Evolutionary conservation across 2,797 vertebrate genomes (phyloP), one percentile per base, ranked within the genome.

Genomic region (Scolopax bukidnonensis): DNA sequence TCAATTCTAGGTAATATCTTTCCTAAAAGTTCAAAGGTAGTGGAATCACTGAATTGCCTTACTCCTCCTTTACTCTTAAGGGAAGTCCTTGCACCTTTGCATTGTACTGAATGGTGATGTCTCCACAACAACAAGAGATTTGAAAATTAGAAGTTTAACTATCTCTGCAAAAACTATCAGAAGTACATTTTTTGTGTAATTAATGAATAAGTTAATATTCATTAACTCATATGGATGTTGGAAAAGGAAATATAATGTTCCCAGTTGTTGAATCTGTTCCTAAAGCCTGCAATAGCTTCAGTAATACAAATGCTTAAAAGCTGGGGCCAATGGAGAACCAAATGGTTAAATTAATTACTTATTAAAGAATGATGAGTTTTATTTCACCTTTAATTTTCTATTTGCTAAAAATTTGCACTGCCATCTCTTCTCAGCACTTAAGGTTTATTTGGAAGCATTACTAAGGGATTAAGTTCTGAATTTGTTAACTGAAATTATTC

Each of bases 401-500:
- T 45, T 43, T 33, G 3, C 6, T 40, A 47, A 59, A 91, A 79
- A 47, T 64, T 59, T 76, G 25, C 47, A 78, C 38, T 69, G 18
- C 16, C 45, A n/a, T 51, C 20, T 76, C 32, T 86, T 88, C 30
- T 91, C 57, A 85, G 50, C 23, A 78, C 21, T 56, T 78, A 68
- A 63, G 21, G 18, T 23, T 82, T 79, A 69, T 84, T 67, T 84
- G 54, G 32, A 95, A 94, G 9, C 16, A 45, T 77, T 91, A 38
- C 43, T 89, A 53, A 77, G 51, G 65, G 85, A 78, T 33, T 63
- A 38, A 59, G 48, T 86, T 90, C 88, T 94, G 25, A 95, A 82
- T 82, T 32, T 89, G 18, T 94, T 89, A 43, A 77, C 67, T 77
- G 36, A 90, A 94, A 89, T 73, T 36, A 84, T 87, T 91, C 51